Percentiles rank a stretch among this genome's conserved stretches.
These are phyloP conservation scores for Aphodius sticticus DNA, from an alignment of 2,888 invertebrate species.

Conservation along the genomic window DNA sequence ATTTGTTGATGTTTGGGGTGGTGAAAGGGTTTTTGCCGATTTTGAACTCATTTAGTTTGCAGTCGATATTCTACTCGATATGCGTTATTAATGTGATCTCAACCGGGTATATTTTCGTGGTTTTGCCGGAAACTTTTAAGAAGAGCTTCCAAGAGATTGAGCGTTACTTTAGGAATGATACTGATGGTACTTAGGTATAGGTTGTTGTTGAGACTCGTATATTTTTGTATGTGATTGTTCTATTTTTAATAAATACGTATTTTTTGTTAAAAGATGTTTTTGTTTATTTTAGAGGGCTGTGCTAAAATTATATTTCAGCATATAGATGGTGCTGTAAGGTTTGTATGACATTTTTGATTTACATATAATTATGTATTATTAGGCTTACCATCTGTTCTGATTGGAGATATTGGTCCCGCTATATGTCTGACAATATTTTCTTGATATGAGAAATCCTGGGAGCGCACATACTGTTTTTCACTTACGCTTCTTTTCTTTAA, in stretches of 20 bases:
- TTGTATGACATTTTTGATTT: too few relatives aligned
- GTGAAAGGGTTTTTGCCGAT: constrained; percentile 64
- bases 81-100: constrained; percentile 60
- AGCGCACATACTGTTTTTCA: too few relatives aligned
- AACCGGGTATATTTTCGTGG: constrained; percentile 61
- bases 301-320: too few relatives aligned
- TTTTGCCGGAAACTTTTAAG: constrained; percentile 67
- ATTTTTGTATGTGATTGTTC: not conserved
- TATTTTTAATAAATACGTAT: not conserved
- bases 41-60: constrained; percentile 57
- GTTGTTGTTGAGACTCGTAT: not conserved
- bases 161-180: constrained; percentile 53
- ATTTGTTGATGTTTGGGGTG: constrained; percentile 64
- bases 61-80: constrained; percentile 62
- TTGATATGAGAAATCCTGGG: too few relatives aligned
- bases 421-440: too few relatives aligned
- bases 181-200: not conserved
- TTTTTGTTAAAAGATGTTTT: not conserved
- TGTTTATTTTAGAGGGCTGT: too few relatives aligned
- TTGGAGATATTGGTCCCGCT: too few relatives aligned
- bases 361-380: too few relatives aligned
- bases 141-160: constrained; percentile 66
- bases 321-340: too few relatives aligned
- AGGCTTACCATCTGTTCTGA: too few relatives aligned
- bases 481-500: too few relatives aligned